These are phyloP conservation scores for Bolborhynchus lineola DNA, from an alignment of 2,113 vertebrate genomes.

Conservation along the genomic window DNA sequence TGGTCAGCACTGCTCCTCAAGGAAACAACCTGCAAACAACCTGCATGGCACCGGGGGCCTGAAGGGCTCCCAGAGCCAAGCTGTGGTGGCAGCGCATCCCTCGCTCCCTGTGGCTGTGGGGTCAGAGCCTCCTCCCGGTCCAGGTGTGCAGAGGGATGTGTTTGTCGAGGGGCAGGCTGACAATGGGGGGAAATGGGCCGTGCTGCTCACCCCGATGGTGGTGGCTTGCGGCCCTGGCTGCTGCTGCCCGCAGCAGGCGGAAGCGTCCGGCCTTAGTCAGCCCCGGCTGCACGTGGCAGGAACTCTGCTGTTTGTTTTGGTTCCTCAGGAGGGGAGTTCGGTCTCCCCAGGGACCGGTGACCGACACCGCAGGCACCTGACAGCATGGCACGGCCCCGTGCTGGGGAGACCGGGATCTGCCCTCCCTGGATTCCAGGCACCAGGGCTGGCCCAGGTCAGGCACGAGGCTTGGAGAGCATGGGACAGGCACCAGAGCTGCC, in stretches of 20 bases:
- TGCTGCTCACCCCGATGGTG: background rate
- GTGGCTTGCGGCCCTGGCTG: background rate
- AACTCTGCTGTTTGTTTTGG: conserved; percentile 65
- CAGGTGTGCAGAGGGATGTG: conserved; percentile 67
- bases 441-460: background rate
- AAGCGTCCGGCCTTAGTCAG: conserved; percentile 73
- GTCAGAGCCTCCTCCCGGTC: background rate
- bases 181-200: conserved; percentile 77
- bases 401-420: background rate
- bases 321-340: background rate
- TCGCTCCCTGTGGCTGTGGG: background rate
- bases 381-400: rapidly evolving
- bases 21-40: background rate
- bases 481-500: background rate
- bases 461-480: rapidly evolving
- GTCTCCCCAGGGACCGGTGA: background rate
- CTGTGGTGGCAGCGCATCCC: background rate
- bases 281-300: conserved; percentile 62
- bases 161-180: conserved; percentile 46
- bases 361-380: background rate
- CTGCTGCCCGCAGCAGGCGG: conserved; percentile 19
- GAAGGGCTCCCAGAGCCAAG: background rate
- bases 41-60: background rate
- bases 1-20: background rate
- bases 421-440: rapidly evolving